Base-by-base conservation (phyloP, 2,113 vertebrate genomes). In the Hymenochirus boettgeri region DNA sequence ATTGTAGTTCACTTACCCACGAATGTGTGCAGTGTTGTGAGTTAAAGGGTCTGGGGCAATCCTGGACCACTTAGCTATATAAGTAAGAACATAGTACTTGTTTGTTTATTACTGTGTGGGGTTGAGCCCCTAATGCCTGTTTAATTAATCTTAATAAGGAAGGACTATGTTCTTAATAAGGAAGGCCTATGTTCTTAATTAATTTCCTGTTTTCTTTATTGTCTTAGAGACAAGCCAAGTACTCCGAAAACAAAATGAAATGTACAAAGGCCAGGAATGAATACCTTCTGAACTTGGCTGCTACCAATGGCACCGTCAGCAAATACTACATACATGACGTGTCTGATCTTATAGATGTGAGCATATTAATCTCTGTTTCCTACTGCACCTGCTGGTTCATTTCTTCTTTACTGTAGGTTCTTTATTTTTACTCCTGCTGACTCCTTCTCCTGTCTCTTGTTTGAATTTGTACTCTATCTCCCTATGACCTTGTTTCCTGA, bases 291-390 rank as follows among this genome's bases (percentile, higher is more conserved):
- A 99, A 95, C 77, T 86, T 98, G 76, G 87, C 93, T 2, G 96
- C 95, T 61, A 91, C 94, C 73, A 99, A 99, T 0, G 91, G 95
- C 0, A 85, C 95, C n/a, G 93, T 99, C 78, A 91, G 92, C 69
- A 99, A 99, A 69, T 99, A 99, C 80, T 99, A 99, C 80, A 99
- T 99, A 79, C 95, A 98, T 0, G 96, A 99, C 0, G 93, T 98
- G 35, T 98, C 96, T 0, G 96, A 98, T 75, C 91, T 99, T 76
- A 98, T 99, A 0, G 96, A 99, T 17, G 95, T 99, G 73, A 96
- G 96, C 82, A 48, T 8, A 47, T 5, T 1, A 6, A 2, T 13
- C 23, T 6, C 13, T 5, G 2, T 22, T 48, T 23, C 21, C 18
- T 3, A 19, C 7, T 12, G 15, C 37, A n/a, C n/a, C n/a, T 2